Base-by-base conservation (phyloP, 1,140 invertebrate species). In the Sipha flava region DNA sequence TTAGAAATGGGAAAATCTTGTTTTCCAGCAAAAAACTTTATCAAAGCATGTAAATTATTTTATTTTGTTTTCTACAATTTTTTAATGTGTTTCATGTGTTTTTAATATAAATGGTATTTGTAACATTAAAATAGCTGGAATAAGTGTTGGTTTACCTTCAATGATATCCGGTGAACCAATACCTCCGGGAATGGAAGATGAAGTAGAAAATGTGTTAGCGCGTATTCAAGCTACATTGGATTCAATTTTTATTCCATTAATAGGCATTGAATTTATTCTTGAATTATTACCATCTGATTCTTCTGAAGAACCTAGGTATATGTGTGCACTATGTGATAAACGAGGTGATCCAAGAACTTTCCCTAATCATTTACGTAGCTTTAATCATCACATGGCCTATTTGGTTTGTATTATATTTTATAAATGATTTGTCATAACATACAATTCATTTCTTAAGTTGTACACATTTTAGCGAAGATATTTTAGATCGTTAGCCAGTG, bases 281-380 rank as follows among this genome's bases (percentile, higher is more conserved):
- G 92, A 93, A 84, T 84, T 92, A 81, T 86, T 89, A 31, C 90
- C 91, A 79, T 87, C 80, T 18, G 77, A 80, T 12, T 37, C 49
- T n/a, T 85, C 85, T 79, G 87, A 88, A 82, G 90, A 92, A 83
- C 91, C 91, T 1, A 86, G 87, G 79, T 93, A 93, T 83, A 88
- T 90, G 49, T 94, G 92, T 85, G 88, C 91, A 80, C 86, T 93
- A 54, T 94, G 92, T 85, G 88, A 90, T 82, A 93, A 93, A 84
- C 89, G 90, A 82, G 91, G 91, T 31, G 91, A 92, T 85, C 90
- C 90, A 43, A 87, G 91, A 37, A 92, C 90, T 21, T 91, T 93
- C 79, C 89, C 93, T 85, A 89, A 89, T 64, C 92, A 94, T 84
- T 87, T 93, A 82, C 90, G 89, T 3, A 92, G 91, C 83, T 90